Evolutionary conservation across 2,888 invertebrate species (phyloP), one percentile per base, ranked within the genome.

Genomic region (Xestia xanthographa): DNA sequence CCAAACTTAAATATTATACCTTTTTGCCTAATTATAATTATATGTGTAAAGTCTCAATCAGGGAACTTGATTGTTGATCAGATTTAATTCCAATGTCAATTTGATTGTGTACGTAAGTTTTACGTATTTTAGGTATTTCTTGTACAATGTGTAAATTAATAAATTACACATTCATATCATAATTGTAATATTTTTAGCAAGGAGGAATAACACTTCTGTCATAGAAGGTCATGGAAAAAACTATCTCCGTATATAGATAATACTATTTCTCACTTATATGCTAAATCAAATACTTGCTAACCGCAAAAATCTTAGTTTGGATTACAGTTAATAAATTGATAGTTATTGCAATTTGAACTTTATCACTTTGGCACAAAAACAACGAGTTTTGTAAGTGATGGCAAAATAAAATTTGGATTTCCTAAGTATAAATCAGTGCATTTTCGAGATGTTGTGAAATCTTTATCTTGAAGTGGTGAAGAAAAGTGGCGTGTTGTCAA

Each of bases 361-460:
- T 81, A 75, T 11, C 6, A 6, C 8, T 6, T 6, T 38, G 0
- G 5, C 1, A 67, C 62, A 79, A 41, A 63, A 56, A 14, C 5
- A 2, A 66, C 26, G 1, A 9, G 1, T 9, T 5, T 53, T 50
- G 26, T 11, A 1, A 8, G 1, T 8, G 6, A 34, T 1, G 5
- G 69, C 1, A 74, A 22, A 34, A 17, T 26, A 1, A 67, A 56
- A 2, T 26, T 67, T 53, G 65, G 12, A 41, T 68, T 67, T 41
- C 48, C 12, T 26, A 6, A 20, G 72, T 86, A 86, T 86, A 84
- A 73, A 56, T 84, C 38, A 60, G 53, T 62, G 34, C 1, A 63
- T 70, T 62, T 71, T 43, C 53, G 38, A 6, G 1, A 20, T 71
- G 22, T 63, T 62, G 22, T 56, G n/a, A 50, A 65, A 67, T 73